Evolutionary conservation across 2,113 vertebrate genomes (phyloP).

Genomic region (Tragelaphus imberbis): DNA sequence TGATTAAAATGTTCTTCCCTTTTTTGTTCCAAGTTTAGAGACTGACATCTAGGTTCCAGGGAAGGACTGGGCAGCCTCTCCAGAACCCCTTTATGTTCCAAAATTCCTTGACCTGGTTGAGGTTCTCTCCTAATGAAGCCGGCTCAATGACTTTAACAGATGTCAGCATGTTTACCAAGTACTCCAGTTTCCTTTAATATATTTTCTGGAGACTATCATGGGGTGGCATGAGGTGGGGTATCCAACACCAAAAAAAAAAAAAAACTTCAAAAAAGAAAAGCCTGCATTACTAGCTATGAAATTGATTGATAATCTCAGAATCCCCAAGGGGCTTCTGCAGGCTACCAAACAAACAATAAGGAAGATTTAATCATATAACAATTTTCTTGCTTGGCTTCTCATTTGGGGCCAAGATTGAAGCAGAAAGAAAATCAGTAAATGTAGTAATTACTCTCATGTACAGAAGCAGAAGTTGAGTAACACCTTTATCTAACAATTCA

Average conservation of each 20-base stretch:
- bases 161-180: background rate
- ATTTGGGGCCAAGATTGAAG: background rate
- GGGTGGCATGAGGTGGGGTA: background rate
- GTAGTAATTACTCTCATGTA: background rate
- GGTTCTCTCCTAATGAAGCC: background rate
- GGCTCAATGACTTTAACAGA: background rate
- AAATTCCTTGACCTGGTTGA: background rate
- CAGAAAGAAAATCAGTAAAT: background rate
- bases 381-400: slow-evolving; percentile 18
- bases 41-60: background rate
- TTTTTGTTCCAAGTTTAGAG: background rate
- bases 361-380: background rate
- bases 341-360: background rate
- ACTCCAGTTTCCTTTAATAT: background rate
- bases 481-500: background rate
- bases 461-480: background rate
- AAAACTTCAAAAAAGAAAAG: background rate
- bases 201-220: background rate
- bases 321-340: background rate
- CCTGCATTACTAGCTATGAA: background rate
- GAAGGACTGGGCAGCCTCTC: background rate
- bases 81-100: background rate
- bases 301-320: slow-evolving; percentile 15
- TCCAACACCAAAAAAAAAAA: background rate
- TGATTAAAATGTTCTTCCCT: background rate